Conservation (phyloP, 2,797 vertebrate genomes). For the Dermochelys coriacea region DNA sequence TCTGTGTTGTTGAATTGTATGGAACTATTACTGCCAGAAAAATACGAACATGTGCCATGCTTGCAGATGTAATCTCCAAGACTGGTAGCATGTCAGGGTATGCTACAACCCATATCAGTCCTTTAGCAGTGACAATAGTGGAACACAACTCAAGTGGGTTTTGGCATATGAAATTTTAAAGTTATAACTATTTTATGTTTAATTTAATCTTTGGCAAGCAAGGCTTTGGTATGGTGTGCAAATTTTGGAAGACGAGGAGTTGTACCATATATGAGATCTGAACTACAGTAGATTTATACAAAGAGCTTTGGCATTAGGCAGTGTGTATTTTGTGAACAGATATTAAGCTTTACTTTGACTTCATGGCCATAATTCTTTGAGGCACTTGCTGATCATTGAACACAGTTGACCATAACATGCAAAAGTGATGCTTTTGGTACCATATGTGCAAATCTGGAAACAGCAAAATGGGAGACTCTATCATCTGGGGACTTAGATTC, state of each 20-base stretch:
- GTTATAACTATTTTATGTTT: background rate
- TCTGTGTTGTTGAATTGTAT: background rate
- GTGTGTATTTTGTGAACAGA: background rate
- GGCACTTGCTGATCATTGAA: background rate
- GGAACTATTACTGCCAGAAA: background rate
- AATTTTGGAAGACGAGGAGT: background rate
- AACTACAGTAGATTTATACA: background rate
- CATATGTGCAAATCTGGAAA: background rate
- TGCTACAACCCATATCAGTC: background rate
- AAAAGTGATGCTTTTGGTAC: background rate
- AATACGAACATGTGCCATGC: background rate
- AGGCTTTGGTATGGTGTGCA: background rate
- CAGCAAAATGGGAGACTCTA: background rate
- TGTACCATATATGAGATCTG: background rate
- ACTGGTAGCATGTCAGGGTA: fast-evolving
- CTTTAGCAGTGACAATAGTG: fast-evolving
- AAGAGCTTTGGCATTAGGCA: background rate
- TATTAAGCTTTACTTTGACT: background rate
- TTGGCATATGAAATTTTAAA: fast-evolving
- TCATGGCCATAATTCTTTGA: background rate
- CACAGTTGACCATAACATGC: background rate
- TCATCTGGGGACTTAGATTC: background rate
- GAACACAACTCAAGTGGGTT: background rate
- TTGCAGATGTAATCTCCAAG: background rate
- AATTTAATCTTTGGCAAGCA: background rate